Conservation (phyloP, 2,797 vertebrate genomes). For the Poeciliopsis turneri region DNA sequence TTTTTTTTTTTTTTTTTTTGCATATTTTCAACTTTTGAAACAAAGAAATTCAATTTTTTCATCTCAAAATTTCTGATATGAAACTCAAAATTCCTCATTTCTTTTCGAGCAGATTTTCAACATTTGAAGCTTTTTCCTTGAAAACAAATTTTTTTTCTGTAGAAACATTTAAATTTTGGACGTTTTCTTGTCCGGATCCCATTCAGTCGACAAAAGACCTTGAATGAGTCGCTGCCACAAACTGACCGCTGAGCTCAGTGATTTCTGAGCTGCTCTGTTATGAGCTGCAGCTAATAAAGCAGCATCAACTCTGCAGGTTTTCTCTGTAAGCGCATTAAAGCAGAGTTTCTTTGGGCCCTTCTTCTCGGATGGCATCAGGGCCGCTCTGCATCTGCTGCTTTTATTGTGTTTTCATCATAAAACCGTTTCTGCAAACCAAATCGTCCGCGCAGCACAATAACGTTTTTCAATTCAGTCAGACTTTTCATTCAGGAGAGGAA, state of each 20-base stretch:
- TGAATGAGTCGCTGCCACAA: not conserved
- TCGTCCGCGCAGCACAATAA: slow-evolving; percentile 50
- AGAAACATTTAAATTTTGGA: too few species aligned
- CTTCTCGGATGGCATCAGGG: slow-evolving; percentile 25
- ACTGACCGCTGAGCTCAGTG: not conserved
- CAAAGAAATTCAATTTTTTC: too few species aligned
- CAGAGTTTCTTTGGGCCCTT: slow-evolving; percentile 17
- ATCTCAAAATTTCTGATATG: too few species aligned
- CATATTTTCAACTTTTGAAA: too few species aligned
- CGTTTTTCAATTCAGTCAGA: slow-evolving; percentile 50
- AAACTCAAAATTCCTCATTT: too few species aligned
- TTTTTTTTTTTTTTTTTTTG: too few species aligned
- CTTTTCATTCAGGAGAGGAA: slow-evolving; percentile 49
- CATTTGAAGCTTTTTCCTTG: too few species aligned
- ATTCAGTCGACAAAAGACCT: not conserved
- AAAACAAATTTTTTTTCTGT: too few species aligned
- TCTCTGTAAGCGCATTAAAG: slow-evolving; percentile 12
- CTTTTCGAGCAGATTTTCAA: too few species aligned
- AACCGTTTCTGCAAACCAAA: slow-evolving; percentile 55
- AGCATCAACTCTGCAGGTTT: slow-evolving; percentile 15
- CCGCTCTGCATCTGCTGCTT: slow-evolving; percentile 56
- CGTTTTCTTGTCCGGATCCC: not conserved
- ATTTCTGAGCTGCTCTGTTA: not conserved
- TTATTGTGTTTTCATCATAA: slow-evolving; percentile 62
- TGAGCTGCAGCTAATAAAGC: slow-evolving; percentile 3